Evolutionary conservation across 1,140 invertebrate species (phyloP), one percentile per base, ranked within the genome.

Genomic region (Lepidurus packardi): DNA sequence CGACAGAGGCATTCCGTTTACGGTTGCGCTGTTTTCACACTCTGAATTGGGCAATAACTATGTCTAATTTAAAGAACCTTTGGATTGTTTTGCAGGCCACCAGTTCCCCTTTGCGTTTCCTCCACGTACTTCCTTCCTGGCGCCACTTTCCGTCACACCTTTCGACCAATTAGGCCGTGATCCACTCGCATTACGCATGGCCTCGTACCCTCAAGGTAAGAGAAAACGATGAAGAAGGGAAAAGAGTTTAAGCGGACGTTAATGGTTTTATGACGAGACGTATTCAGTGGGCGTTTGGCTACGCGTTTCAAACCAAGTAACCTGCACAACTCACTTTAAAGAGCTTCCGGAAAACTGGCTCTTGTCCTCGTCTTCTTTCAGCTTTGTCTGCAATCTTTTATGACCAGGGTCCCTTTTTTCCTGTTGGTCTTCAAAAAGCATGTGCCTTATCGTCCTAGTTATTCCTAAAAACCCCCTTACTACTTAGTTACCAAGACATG

Each of bases 81-180:
- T 7, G 16, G 6, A 11, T 65, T 65, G 16, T 13, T 65, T 65
- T 65, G 13, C 53, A 65, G 53, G 53, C 21, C 53, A 65, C 53
- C 53, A 65, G 21, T 65, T 65, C 53, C 53, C 53, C 5, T 65
- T n/a, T 65, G 53, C 53, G 9, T 65, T 65, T 65, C 53, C 53
- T 7, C 53, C 53, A n/a, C 53, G 53, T 21, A 65, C 53, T 21
- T 65, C 53, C 53, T 65, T 65, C 21, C 21, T 65, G 53, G 53
- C 53, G 13, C 53, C 53, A n/a, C 53, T 65, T 65, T 65, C 53
- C 53, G 53, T 65, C 53, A 65, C 53, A 65, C 53, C 53, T 13
- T 65, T 65, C 53, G 53, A 65, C 53, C 53, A 65, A 65, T 65
- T 65, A 65, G 53, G 53, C 53, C 53, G 53, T 21, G 53, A 65